Conservation (phyloP, 2,113 vertebrate genomes). For the Trogon melanurus region DNA sequence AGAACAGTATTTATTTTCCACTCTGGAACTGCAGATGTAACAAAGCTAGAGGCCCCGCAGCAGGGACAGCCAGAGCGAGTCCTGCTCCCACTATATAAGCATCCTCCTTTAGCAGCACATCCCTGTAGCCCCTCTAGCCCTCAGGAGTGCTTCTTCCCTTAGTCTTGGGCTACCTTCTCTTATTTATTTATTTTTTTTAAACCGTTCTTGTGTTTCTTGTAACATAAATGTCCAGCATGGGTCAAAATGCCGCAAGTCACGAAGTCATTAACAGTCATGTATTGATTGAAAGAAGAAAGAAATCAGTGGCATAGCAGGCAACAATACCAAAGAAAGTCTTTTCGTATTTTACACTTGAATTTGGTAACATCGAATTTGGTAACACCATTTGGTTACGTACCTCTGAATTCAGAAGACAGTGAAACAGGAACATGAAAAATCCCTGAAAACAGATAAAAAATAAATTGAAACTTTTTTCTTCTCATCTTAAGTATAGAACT, state of each 20-base stretch:
- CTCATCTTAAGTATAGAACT: background rate
- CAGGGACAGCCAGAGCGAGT: background rate
- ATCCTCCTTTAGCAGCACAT: background rate
- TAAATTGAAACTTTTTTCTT: background rate
- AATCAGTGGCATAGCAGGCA: background rate
- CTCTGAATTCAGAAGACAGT: conserved; percentile 98
- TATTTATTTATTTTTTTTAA: background rate
- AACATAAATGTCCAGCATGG: background rate
- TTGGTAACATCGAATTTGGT: background rate
- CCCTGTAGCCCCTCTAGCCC: background rate
- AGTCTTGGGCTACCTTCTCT: background rate
- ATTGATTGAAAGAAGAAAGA: background rate
- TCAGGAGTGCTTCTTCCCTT: background rate
- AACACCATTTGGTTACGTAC: conserved; percentile 65
- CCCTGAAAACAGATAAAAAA: conserved; percentile 76
- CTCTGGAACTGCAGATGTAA: background rate
- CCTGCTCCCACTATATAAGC: background rate
- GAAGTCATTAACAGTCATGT: background rate
- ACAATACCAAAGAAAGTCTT: background rate
- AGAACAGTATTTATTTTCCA: background rate
- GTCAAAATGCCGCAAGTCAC: background rate
- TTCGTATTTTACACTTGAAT: background rate
- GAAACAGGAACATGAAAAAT: conserved; percentile 98
- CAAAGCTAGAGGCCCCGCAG: background rate
- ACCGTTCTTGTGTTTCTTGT: background rate